A percentile compares a stretch with the other conserved stretches of the same genome.
phyloP scores from a whole-genome alignment of 2,113 vertebrate genomes.

The Chelonoidis abingdonii region DNA sequence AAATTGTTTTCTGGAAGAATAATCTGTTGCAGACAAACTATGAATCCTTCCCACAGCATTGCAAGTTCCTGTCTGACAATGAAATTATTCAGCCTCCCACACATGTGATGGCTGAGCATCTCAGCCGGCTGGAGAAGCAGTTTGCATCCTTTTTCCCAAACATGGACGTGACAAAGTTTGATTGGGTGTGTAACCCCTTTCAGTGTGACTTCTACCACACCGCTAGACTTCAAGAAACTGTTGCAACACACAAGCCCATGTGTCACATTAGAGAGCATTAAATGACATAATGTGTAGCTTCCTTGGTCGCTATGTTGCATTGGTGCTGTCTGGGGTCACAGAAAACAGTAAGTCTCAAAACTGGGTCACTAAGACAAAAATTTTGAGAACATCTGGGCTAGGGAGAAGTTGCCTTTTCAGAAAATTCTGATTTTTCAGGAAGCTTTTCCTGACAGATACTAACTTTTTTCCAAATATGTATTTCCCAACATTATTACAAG shows the following conservation, averaged over 20 bases:
- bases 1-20: background rate
- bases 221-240: no score
- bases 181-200: background rate
- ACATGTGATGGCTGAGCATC: background rate
- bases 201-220: background rate
- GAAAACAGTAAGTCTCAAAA: no score
- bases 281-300: no score
- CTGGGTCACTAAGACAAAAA: background rate
- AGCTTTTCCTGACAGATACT: background rate
- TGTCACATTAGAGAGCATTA: no score
- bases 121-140: background rate
- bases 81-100: background rate
- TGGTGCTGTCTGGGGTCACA: no score
- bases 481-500: background rate
- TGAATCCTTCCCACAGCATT: background rate
- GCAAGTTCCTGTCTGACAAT: background rate
- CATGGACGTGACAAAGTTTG: no score
- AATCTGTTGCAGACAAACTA: background rate
- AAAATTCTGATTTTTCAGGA: background rate
- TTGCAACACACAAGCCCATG: no score
- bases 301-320: no score
- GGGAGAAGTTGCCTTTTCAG: background rate
- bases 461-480: fast-evolving
- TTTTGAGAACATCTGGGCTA: background rate
- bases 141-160: background rate